Evolutionary conservation across 2,113 vertebrate species (phyloP).

Genomic region (Rhinopomastus cyanomelas): DNA sequence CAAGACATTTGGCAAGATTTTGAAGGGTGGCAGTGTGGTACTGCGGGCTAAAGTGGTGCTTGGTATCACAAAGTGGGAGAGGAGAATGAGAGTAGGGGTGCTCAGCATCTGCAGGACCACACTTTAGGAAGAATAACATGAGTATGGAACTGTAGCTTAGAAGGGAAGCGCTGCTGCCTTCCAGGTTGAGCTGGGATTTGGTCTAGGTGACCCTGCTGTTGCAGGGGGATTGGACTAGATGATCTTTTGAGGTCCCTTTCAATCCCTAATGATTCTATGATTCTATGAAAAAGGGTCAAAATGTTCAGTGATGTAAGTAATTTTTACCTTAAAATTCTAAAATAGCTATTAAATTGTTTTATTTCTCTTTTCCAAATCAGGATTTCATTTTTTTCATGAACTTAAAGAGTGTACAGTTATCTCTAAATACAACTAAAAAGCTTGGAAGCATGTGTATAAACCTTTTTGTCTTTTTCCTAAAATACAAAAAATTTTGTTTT

Average conservation of each 20-base stretch:
- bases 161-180: neutral
- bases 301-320: neutral
- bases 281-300: neutral
- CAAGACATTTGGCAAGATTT: neutral
- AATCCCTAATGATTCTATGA: no score
- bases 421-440: neutral
- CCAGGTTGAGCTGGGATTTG: neutral
- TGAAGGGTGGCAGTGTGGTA: neutral
- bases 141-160: neutral
- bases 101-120: neutral
- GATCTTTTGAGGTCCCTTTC: no score
- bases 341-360: neutral
- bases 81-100: fast-evolving
- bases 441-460: neutral
- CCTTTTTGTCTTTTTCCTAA: neutral
- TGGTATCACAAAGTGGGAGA: no score
- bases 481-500: neutral
- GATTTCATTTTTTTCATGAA: neutral
- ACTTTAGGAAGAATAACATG: fast-evolving
- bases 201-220: no score
- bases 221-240: no score
- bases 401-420: neutral
- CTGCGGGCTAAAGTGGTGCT: neutral
- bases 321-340: neutral
- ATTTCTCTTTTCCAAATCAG: neutral